These are phyloP conservation scores for Upupa epops DNA, from an alignment of 2,113 vertebrate species.

Conservation along the genomic window DNA sequence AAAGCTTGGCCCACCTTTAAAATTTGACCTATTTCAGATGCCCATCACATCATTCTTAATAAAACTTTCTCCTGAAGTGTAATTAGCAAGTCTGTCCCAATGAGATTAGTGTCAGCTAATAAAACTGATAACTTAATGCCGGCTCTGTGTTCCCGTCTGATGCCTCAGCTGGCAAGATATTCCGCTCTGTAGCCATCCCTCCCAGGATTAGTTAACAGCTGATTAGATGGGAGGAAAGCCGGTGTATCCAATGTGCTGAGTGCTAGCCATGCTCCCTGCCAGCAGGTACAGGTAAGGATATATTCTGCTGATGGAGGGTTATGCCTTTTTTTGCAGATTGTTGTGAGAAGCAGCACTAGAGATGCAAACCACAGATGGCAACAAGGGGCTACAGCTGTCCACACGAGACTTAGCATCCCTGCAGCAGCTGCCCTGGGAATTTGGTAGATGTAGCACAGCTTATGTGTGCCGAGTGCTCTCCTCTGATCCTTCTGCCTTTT, in stretches of 20 bases:
- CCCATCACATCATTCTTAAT: background rate
- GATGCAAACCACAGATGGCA: constrained; percentile 47
- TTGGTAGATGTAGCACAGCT: constrained; percentile 31
- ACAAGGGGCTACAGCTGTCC: constrained; percentile 49
- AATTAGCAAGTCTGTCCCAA: constrained; percentile 30
- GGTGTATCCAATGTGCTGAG: background rate
- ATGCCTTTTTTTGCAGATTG: background rate
- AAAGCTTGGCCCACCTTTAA: background rate
- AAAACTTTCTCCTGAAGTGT: constrained; percentile 38
- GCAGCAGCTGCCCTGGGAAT: constrained; percentile 58
- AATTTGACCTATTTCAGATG: background rate
- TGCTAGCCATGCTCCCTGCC: background rate
- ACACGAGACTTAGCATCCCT: constrained; percentile 30
- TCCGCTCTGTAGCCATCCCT: constrained; percentile 17
- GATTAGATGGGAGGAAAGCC: constrained; percentile 34
- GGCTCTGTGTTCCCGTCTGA: constrained; percentile 27
- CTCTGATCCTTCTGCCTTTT: constrained; percentile 49
- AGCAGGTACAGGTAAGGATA: background rate
- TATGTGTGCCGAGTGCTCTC: background rate
- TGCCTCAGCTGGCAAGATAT: constrained; percentile 32
- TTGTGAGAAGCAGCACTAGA: background rate
- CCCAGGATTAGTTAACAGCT: constrained; percentile 29
- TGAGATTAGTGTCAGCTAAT: constrained; percentile 41
- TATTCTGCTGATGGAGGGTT: background rate
- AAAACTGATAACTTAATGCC: constrained; percentile 55